These are phyloP conservation scores for Limanda limanda DNA, from an alignment of 2,113 vertebrate genomes.

Conservation along the genomic window DNA sequence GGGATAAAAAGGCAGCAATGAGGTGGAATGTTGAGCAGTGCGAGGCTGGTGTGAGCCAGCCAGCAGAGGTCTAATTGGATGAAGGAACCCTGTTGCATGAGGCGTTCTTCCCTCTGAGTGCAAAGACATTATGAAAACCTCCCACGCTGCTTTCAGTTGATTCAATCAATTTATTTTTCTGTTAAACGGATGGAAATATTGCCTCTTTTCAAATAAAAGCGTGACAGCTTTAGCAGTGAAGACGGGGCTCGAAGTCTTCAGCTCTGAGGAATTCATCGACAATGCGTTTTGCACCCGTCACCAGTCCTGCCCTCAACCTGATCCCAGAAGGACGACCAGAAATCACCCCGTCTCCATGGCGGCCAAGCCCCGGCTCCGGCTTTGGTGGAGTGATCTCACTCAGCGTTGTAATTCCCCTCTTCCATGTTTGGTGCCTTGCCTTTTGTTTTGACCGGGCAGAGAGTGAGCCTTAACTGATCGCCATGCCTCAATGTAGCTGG, in stretches of 20 bases:
- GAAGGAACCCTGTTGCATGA: slow-evolving; percentile 82
- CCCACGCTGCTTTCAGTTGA: slow-evolving; percentile 78
- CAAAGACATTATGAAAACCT: slow-evolving; percentile 79
- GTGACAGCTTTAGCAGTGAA: slow-evolving; percentile 69
- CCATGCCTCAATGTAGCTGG: slow-evolving; percentile 50
- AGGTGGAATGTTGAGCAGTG: slow-evolving; percentile 74
- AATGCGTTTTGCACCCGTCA: slow-evolving; percentile 53
- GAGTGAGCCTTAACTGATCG: slow-evolving; percentile 66
- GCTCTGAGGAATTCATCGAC: slow-evolving; percentile 60
- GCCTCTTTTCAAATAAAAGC: slow-evolving; percentile 77
- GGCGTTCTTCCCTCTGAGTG: slow-evolving; percentile 68
- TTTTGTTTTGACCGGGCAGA: slow-evolving; percentile 68
- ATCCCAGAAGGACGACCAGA: slow-evolving; percentile 51
- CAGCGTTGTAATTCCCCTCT: slow-evolving; percentile 50
- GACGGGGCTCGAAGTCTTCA: slow-evolving; percentile 61
- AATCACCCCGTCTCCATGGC: slow-evolving; percentile 47
- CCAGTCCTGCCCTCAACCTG: slow-evolving; percentile 38
- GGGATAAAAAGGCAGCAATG: slow-evolving; percentile 76
- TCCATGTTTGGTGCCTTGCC: slow-evolving; percentile 61
- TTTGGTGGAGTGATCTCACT: slow-evolving; percentile 65
- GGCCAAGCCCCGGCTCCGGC: slow-evolving; percentile 22
- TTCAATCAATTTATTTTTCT: slow-evolving; percentile 81
- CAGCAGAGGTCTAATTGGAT: slow-evolving; percentile 82
- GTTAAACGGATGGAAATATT: slow-evolving; percentile 81
- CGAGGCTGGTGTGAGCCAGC: slow-evolving; percentile 68